Conservation (phyloP, 2,888 invertebrate species). For the Eilema caniola region DNA sequence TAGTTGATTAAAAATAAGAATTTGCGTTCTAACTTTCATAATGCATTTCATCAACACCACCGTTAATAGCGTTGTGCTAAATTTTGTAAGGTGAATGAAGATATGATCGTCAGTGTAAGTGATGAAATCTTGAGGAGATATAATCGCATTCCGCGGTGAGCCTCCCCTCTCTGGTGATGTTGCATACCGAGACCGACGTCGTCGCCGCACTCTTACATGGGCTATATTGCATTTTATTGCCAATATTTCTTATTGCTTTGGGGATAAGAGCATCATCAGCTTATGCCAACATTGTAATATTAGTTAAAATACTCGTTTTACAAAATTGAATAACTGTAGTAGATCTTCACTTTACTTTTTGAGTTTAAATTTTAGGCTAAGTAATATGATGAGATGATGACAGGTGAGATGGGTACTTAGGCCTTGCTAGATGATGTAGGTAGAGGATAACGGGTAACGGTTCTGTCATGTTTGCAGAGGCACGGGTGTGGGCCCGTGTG, state of each 20-base stretch:
- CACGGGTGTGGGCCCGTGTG: conserved; percentile 69
- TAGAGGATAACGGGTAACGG: conserved; percentile 81
- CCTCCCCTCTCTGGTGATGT: conserved; percentile 62
- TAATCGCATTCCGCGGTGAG: conserved; percentile 78
- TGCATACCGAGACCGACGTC: conserved; percentile 63
- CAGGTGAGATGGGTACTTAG: conserved; percentile 37
- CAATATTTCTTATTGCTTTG: conserved; percentile 26
- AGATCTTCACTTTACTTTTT: background rate
- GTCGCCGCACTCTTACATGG: conserved; percentile 58
- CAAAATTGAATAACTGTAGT: background rate
- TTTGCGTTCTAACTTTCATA: conserved; percentile 43
- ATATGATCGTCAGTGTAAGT: conserved; percentile 61
- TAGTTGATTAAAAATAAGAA: conserved; percentile 31
- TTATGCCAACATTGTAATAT: conserved; percentile 18
- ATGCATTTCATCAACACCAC: conserved; percentile 45
- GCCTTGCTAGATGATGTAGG: conserved; percentile 68
- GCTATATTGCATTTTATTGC: conserved; percentile 55
- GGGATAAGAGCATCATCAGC: conserved; percentile 28
- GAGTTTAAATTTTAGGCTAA: conserved; percentile 8
- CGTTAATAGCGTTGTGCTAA: conserved; percentile 53
- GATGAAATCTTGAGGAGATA: conserved; percentile 72
- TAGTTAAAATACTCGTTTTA: conserved; percentile 9
- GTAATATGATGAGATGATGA: conserved; percentile 14
- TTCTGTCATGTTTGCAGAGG: conserved; percentile 82
- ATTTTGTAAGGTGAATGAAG: conserved; percentile 59